Percentiles rank a stretch among this genome's conserved stretches.
These are phyloP conservation scores for Phalacrocorax aristotelis DNA, from an alignment of 2,113 vertebrate species.

Conservation along the genomic window DNA sequence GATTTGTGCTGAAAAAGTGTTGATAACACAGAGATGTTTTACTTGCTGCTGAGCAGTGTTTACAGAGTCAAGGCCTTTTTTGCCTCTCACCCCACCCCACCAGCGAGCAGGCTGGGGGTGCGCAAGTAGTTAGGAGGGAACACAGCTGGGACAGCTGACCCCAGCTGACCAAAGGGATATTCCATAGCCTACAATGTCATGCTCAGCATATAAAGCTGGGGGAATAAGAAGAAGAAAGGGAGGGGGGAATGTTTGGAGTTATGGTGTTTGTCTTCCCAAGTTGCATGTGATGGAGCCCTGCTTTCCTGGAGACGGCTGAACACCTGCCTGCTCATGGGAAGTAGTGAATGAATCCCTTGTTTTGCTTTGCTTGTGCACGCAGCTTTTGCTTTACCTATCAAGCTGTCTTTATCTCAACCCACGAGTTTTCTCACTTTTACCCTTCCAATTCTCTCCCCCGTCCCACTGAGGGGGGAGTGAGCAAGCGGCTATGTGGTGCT, in stretches of 20 bases:
- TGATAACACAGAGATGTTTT: not conserved
- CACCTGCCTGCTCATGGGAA: not conserved
- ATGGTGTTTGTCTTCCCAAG: not conserved
- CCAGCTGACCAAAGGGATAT: not conserved
- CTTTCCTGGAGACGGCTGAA: not conserved
- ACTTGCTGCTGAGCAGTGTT: not conserved
- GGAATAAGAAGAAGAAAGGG: not conserved
- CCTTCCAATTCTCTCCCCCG: not conserved
- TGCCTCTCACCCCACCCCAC: not conserved
- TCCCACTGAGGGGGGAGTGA: not conserved
- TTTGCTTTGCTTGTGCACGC: not conserved
- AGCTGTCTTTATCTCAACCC: not conserved
- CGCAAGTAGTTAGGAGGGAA: not conserved
- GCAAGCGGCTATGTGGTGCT: not conserved
- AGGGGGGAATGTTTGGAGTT: not conserved
- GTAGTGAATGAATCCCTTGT: not conserved
- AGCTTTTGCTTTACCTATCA: not conserved
- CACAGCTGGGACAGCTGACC: too few species aligned
- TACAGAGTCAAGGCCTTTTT: not conserved
- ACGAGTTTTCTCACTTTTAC: not conserved
- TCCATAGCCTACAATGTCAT: not conserved
- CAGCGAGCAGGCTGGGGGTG: not conserved
- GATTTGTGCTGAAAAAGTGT: not conserved
- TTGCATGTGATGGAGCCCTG: not conserved
- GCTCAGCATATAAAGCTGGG: not conserved